Evolutionary conservation across 2,797 vertebrate species (phyloP), one percentile per base, ranked within the genome.

Genomic region (Serranus cabrilla): DNA sequence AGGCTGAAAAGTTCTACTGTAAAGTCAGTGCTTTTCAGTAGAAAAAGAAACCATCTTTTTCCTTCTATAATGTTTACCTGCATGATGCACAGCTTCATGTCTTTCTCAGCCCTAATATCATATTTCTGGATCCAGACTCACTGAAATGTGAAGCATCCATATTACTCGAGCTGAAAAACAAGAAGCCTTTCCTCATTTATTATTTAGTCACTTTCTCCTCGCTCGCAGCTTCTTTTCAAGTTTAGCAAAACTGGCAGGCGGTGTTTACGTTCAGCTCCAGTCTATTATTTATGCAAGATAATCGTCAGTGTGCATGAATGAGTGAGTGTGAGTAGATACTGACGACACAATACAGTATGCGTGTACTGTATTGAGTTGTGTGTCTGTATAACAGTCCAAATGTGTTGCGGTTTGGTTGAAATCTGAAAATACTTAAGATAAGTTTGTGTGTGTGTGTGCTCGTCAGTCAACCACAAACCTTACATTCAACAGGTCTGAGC

Each of bases 261-360:
- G 60, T 79, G 84, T 81, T 80, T 78, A 77, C 66, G 37, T 64
- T 80, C 78, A 56, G 39, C 45, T 71, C 47, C 69, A 9, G 74
- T 80, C 17, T 77, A 74, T 84, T 84, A 83, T 79, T 78, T 60
- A 88, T 84, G 79, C 50, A 62, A 16, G 50, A 83, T 85, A 77
- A 82, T 77, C 59, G 34, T 59, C 59, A 34, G n/a, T 5, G 51
- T 47, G 55, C 4, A 18, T 54, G 59, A 10, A 12, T 27, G 76
- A 45, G 56, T 11, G 37, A 6, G 23, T 57, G 58, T 31, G 66
- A 11, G 68, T 20, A 47, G 27, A 25, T 43, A 12, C 8, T 59
- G 58, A 49, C 23, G 9, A 65, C 39, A 50, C 47, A 49, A 31
- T 54, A 49, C 21, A 42, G 40, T 16, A 62, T 20, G 21, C 59